Evolutionary conservation across 2,797 vertebrate genomes (phyloP).

Genomic region (Nannoperca australis): DNA sequence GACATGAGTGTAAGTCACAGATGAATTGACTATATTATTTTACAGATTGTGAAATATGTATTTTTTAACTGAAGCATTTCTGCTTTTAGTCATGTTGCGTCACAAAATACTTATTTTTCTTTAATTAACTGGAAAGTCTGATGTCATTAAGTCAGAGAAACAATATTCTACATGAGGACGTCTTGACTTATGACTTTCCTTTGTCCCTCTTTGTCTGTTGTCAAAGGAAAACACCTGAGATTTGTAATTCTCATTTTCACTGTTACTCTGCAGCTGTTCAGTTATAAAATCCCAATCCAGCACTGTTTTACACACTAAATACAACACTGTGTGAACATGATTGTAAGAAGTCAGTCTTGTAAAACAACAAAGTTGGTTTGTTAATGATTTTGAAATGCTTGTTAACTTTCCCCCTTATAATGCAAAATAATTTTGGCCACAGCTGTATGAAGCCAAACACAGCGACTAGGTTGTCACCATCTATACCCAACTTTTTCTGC

Average conservation of each 20-base stretch:
- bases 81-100: background rate
- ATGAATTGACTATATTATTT: slow-evolving; percentile 33
- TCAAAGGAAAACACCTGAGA: background rate
- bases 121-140: background rate
- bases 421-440: slow-evolving; percentile 28
- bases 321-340: slow-evolving; percentile 59
- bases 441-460: slow-evolving; percentile 14
- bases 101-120: background rate
- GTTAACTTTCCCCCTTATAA: slow-evolving; percentile 61
- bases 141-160: slow-evolving; percentile 13
- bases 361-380: slow-evolving; percentile 64
- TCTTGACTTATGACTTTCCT: background rate
- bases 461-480: slow-evolving; percentile 27
- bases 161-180: background rate
- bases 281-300: background rate
- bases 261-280: background rate
- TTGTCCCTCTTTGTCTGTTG: background rate
- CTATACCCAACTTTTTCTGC: slow-evolving; percentile 20
- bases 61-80: background rate
- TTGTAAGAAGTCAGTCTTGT: slow-evolving; percentile 63
- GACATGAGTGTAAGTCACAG: slow-evolving; percentile 54
- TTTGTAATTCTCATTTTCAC: background rate
- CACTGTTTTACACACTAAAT: slow-evolving; percentile 35
- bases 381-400: slow-evolving; percentile 59
- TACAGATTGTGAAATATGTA: slow-evolving; percentile 14